These are phyloP conservation scores for Hippocampus guttulatus DNA, from an alignment of 2,113 vertebrate species.

Conservation along the genomic window DNA sequence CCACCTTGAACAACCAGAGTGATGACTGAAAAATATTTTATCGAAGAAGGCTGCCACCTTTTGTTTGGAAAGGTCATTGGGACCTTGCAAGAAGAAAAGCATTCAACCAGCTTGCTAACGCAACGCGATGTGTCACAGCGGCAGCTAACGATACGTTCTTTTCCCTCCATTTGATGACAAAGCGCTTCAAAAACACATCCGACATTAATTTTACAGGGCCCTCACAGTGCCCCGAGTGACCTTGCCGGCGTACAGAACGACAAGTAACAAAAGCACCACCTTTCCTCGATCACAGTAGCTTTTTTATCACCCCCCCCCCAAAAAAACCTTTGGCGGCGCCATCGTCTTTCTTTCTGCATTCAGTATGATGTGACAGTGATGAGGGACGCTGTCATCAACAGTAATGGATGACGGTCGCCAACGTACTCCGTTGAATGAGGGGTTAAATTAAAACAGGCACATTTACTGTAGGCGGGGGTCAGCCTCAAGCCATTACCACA, in stretches of 20 bases:
- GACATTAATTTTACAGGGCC: background rate
- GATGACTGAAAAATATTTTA: no score
- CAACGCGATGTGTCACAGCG: background rate
- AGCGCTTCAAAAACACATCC: background rate
- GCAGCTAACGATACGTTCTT: background rate
- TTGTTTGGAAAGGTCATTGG: background rate
- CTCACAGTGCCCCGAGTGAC: background rate
- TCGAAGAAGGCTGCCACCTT: background rate
- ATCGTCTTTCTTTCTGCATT: slow-evolving; percentile 45
- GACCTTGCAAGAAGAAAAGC: background rate
- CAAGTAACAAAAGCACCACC: background rate
- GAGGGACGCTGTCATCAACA: slow-evolving; percentile 54
- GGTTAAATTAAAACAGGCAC: slow-evolving; percentile 43
- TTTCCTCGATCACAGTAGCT: background rate
- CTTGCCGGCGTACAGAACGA: background rate
- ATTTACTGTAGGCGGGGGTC: slow-evolving; percentile 26
- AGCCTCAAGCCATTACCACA: background rate
- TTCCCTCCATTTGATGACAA: background rate
- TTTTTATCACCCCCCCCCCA: slow-evolving; percentile 19
- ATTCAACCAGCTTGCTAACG: background rate
- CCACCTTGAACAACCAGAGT: no score
- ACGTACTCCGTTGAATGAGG: slow-evolving; percentile 21
- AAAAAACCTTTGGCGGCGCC: slow-evolving; percentile 1
- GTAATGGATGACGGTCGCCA: slow-evolving; percentile 52
- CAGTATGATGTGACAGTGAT: slow-evolving; percentile 60